Percentiles rank a stretch among this genome's conserved stretches.
Evolutionary conservation across 1,140 invertebrate genomes (phyloP).

Genomic region (Galleria mellonella): DNA sequence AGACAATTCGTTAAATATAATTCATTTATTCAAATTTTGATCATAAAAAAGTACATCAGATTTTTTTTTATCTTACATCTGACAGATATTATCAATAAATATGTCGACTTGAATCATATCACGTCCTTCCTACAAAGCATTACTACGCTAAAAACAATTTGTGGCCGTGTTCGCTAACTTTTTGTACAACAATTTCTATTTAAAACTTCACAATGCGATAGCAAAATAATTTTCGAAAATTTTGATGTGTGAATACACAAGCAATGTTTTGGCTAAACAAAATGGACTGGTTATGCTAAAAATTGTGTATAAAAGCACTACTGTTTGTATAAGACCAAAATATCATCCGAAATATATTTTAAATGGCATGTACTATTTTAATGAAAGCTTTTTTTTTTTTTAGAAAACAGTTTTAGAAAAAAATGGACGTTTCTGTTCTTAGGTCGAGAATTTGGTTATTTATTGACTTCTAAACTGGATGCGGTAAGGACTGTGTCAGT

Average conservation of each 20-base stretch:
- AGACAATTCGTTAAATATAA: slow-evolving; percentile 48
- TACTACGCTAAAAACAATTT: slow-evolving; percentile 34
- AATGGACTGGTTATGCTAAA: slow-evolving; percentile 70
- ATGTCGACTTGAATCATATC: slow-evolving; percentile 13
- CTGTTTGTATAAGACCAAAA: slow-evolving; percentile 69
- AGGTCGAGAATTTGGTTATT: slow-evolving; percentile 64
- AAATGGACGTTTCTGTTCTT: slow-evolving; percentile 72
- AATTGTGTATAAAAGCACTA: slow-evolving; percentile 71
- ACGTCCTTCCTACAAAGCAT: slow-evolving; percentile 49
- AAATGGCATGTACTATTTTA: slow-evolving; percentile 58
- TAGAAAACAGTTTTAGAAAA: slow-evolving; percentile 66
- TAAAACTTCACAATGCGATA: slow-evolving; percentile 58
- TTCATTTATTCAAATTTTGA: slow-evolving; percentile 33
- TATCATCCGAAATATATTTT: slow-evolving; percentile 68
- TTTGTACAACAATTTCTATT: slow-evolving; percentile 37
- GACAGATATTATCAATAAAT: slow-evolving; percentile 5
- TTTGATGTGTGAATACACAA: slow-evolving; percentile 47
- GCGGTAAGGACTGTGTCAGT: slow-evolving; percentile 34
- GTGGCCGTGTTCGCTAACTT: slow-evolving; percentile 30
- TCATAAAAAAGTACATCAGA: slow-evolving; percentile 39
- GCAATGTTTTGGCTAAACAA: slow-evolving; percentile 70
- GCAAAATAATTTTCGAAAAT: slow-evolving; percentile 69
- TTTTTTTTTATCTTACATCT: slow-evolving; percentile 9
- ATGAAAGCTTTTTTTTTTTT: slow-evolving; percentile 66
- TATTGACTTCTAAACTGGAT: slow-evolving; percentile 54